Conservation (phyloP, 2,113 vertebrate species). For the Numida meleagris region DNA sequence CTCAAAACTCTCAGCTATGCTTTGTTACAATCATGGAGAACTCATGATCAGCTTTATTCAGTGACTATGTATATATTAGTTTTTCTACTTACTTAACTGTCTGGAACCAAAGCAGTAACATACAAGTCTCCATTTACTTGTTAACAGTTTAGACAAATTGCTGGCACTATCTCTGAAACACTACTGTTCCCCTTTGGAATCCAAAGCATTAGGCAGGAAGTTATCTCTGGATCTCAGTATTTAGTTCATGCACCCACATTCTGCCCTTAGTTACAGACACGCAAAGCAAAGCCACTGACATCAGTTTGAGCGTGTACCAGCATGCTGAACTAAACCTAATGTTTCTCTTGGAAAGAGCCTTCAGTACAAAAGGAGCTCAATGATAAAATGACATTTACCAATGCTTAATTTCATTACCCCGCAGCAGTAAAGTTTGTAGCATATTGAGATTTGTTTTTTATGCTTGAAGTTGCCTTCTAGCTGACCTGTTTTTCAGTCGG, state of each 20-base stretch:
- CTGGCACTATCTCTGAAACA: neutral
- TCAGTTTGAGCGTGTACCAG: neutral
- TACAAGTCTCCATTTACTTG: neutral
- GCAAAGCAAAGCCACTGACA: neutral
- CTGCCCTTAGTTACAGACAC: neutral
- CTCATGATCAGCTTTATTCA: neutral
- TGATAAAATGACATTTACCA: neutral
- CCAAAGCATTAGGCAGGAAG: neutral
- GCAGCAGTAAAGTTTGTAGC: neutral
- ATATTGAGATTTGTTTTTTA: neutral
- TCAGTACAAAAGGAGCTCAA: neutral
- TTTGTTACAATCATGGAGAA: neutral
- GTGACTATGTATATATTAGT: neutral
- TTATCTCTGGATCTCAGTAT: neutral
- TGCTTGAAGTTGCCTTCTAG: neutral
- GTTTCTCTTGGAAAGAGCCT: neutral
- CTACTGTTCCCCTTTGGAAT: neutral
- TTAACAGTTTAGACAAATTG: neutral
- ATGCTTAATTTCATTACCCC: neutral
- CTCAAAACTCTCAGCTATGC: neutral
- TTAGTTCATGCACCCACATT: neutral
- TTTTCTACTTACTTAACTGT: neutral
- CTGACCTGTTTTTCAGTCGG: conserved; percentile 73
- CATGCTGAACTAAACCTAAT: neutral
- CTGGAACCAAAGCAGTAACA: neutral